Evolutionary conservation across 2,113 vertebrate genomes (phyloP).

Genomic region (Thomomys bottae): DNA sequence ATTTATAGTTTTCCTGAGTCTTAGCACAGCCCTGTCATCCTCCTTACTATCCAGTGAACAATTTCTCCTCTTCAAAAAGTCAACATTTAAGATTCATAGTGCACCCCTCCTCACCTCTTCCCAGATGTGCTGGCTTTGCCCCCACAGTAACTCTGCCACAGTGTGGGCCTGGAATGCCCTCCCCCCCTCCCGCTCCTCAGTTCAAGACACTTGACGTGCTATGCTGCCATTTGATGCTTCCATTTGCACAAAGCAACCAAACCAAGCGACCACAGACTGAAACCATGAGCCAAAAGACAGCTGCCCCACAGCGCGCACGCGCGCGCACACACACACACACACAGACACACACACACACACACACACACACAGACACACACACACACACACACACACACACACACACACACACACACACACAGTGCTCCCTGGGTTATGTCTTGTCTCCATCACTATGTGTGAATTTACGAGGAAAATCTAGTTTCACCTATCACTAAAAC

Average conservation of each 20-base stretch:
- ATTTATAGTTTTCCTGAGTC: not conserved
- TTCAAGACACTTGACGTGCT: not conserved
- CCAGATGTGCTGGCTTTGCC: accelerated
- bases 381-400: not conserved
- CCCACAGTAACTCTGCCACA: accelerated
- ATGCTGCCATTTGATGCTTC: too few relatives aligned
- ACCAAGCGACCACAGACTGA: not conserved
- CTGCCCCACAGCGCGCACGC: too few relatives aligned
- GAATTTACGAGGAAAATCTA: not conserved
- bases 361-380: not conserved
- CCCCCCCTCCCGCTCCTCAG: not conserved
- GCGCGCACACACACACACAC: not conserved
- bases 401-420: not conserved
- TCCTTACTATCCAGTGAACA: not conserved
- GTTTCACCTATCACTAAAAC: not conserved
- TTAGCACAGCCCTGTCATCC: not conserved
- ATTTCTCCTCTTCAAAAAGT: not conserved
- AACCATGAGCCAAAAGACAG: not conserved
- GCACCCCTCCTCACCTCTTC: not conserved
- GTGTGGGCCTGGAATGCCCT: not conserved
- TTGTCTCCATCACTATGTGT: not conserved
- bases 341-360: not conserved
- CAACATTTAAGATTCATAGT: not conserved
- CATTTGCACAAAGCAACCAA: not conserved
- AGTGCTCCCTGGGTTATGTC: accelerated